Base-by-base conservation (phyloP, 2,113 vertebrate genomes). In the Malaclemys terrapin region DNA sequence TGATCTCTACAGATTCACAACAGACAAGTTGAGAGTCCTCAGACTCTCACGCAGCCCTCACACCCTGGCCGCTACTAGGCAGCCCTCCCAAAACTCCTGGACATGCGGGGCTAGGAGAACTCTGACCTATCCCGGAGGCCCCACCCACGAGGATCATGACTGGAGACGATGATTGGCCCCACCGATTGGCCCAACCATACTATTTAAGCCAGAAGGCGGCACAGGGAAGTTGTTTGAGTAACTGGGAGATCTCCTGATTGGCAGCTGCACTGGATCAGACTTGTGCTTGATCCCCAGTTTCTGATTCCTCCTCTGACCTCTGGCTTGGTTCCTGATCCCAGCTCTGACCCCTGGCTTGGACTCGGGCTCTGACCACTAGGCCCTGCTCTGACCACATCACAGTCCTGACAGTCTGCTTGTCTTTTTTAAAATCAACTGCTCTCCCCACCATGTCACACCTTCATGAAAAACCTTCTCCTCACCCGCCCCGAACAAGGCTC, bases 401-500 rank as follows among this genome's bases (percentile, higher is more conserved):
- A 25, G 7, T 38, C 75, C 75, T n/a, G 31, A 17, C 35, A 69
- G 65, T 38, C 19, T 10, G 65, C n/a, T 62, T 38, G 65, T 38
- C 65, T 72, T n/a, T 22, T 72, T 72, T 22, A 38, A 38, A 52
- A 49, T 79, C 57, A 38, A 11, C 52, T 1, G 2, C 72, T 45
- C 83, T 83, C 83, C 86, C 90, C 25, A 27, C 9, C 56, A 65
- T n/a, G 47, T 0, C 17, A 47, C 27, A 35, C n/a, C 57, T 59
- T 57, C 27, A 52, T 1, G n/a, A 72, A 22, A 87, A 92, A 82
- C 69, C 65, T 72, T 72, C 19, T 72, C n/a, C n/a, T 72, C n/a
- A 10, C 84, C 78, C 45, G 45, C 59, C 25, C 78, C 83, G 78
- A 57, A 53, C 85, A n/a, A 91, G 69, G 50, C 93, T 84, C 27